phyloP scores from a whole-genome alignment of 2,888 invertebrate genomes.

The Apamea sordens region DNA sequence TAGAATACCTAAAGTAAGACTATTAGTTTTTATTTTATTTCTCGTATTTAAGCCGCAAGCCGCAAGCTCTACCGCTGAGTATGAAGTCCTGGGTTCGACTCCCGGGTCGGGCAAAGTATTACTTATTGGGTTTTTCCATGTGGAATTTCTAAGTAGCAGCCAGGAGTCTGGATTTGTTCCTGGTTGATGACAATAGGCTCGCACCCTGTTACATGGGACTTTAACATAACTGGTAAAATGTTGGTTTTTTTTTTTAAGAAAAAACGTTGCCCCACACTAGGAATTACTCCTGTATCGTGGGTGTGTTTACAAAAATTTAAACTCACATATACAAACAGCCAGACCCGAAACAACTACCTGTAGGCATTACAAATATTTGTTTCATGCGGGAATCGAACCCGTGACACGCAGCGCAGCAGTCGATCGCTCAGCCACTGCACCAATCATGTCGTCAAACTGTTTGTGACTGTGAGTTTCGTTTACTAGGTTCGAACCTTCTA shows the following conservation, averaged over 20 bases:
- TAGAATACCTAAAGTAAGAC: background rate
- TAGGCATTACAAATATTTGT: too few species aligned
- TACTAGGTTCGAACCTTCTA: background rate
- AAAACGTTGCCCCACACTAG: too few species aligned
- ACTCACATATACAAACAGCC: too few species aligned
- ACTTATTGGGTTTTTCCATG: background rate
- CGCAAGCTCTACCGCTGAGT: background rate
- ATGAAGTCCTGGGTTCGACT: background rate
- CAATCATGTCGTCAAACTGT: too few species aligned
- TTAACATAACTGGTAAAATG: background rate
- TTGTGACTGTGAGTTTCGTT: background rate
- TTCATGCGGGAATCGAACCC: too few species aligned
- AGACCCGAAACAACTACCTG: too few species aligned
- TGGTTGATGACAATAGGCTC: background rate
- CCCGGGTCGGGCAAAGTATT: background rate
- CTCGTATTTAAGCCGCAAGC: too few species aligned
- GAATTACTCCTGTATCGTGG: too few species aligned
- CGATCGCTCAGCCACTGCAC: too few species aligned
- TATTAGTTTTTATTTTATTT: too few species aligned
- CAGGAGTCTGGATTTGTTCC: background rate
- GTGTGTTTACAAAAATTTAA: too few species aligned
- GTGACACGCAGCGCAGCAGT: too few species aligned
- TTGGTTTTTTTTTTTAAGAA: background rate
- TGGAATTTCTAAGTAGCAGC: background rate
- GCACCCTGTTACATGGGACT: background rate